Base-by-base conservation (phyloP, 2,797 vertebrate species). In the Arrhamphus sclerolepis region DNA sequence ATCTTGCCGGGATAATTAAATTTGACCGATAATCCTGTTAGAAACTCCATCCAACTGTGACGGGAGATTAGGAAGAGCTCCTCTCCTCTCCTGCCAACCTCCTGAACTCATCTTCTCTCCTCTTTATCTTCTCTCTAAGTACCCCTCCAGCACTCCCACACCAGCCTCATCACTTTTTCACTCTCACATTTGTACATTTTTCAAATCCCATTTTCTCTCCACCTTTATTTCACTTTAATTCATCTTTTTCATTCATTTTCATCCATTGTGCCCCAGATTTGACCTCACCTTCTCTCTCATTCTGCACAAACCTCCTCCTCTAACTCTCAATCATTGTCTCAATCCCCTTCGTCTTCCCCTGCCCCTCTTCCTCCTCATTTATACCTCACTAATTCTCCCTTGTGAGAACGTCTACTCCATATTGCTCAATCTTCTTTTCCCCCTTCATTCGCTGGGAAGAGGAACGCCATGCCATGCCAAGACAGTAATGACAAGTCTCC, bases 11-110 rank as follows among this genome's bases (percentile, higher is more conserved):
- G 68, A 79, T 91, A 86, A 90, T 90, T 89, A 82, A 73, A 91
- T 90, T 88, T 89, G 82, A 86, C 82, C 77, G 82, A 83, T 91
- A 89, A 91, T 89, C 85, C 87, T 84, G 85, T 87, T 85, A 87
- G 82, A 86, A 84, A 80, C 81, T 88, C 80, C 77, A 74, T 87
- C 78, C 82, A 82, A 86, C 76, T 84, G 82, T 66, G 73, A 71
- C 44, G 70, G 78, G 60, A 89, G 85, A 90, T 88, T 86, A 85
- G 80, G 70, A 71, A 50, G 74, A 74, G 76, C 83, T 84, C 57
- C 63, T 83, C 83, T 84, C 57, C 63, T 83, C 74, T 74, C 59
- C 78, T 81, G 83, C 72, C 82, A 87, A 75, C 85, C 46, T 26
- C 60, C 64, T 46, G 2, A 58, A 70, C 65, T 75, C 75, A 17